Percentiles rank a stretch among this genome's conserved stretches.
phyloP scores from a whole-genome alignment of 2,888 invertebrate genomes.

The Xestia xanthographa region DNA sequence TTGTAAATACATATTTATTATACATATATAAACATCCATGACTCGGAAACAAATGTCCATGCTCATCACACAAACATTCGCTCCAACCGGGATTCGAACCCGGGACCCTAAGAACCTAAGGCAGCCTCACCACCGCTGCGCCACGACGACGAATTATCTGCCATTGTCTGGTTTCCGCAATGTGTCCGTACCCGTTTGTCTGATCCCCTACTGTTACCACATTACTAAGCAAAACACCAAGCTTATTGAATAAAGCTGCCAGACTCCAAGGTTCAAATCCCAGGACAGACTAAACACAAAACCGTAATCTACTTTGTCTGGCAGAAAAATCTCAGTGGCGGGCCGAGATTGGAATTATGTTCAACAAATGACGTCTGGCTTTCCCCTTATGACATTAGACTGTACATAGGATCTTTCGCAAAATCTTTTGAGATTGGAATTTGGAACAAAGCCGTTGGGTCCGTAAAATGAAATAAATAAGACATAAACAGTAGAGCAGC shows the following conservation, averaged over 20 bases:
- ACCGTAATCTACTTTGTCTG: constrained; percentile 38
- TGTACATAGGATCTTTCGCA: constrained; percentile 17
- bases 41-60: too few relatives aligned
- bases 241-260: not conserved
- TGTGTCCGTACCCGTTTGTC: not conserved
- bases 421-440: constrained; percentile 50
- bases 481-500: not conserved
- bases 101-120: too few relatives aligned
- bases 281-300: constrained; percentile 20
- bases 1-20: too few relatives aligned
- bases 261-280: constrained; percentile 17
- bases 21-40: too few relatives aligned
- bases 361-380: constrained; percentile 43
- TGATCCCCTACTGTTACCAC: not conserved
- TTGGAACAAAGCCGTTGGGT: not conserved
- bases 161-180: not conserved
- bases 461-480: constrained; percentile 24
- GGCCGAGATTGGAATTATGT: constrained; percentile 31
- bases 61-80: too few relatives aligned
- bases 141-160: not conserved
- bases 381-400: constrained; percentile 39
- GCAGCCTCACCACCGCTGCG: too few relatives aligned
- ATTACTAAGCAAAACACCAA: not conserved
- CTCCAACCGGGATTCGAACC: too few relatives aligned
- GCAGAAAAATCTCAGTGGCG: constrained; percentile 29